Evolutionary conservation across 2,888 invertebrate genomes (phyloP).

Genomic region (Alsophila aescularia): DNA sequence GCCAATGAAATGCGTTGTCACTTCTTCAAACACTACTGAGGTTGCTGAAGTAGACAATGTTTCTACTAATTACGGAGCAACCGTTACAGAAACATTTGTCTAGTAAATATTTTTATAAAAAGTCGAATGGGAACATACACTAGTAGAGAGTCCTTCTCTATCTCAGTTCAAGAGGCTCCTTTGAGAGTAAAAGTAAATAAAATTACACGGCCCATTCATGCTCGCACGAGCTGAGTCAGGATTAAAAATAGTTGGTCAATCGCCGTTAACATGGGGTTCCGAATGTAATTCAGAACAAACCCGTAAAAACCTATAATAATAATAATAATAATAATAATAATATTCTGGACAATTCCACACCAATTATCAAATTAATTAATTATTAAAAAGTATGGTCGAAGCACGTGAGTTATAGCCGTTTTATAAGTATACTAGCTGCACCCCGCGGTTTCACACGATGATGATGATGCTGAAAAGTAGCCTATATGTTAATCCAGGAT

Average conservation of each 20-base stretch:
- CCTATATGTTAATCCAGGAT: too few relatives aligned
- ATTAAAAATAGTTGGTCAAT: conserved; percentile 6
- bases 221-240: conserved; percentile 60
- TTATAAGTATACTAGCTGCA: too few relatives aligned
- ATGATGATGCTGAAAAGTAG: too few relatives aligned
- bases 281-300: too few relatives aligned
- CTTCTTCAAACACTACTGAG: conserved; percentile 23
- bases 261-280: background rate
- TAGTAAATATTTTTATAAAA: conserved; percentile 54
- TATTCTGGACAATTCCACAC: too few relatives aligned
- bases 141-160: conserved; percentile 50
- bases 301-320: too few relatives aligned
- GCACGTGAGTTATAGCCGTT: too few relatives aligned
- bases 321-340: too few relatives aligned
- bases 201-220: conserved; percentile 77
- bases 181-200: conserved; percentile 75
- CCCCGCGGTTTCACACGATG: too few relatives aligned
- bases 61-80: conserved; percentile 53
- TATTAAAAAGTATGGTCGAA: too few relatives aligned
- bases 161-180: conserved; percentile 60
- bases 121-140: conserved; percentile 66
- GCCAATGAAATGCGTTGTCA: conserved; percentile 31
- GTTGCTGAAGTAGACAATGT: conserved; percentile 38
- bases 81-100: conserved; percentile 61
- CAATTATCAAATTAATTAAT: too few relatives aligned